A percentile compares a stretch with the other conserved stretches of the same genome.
These are phyloP conservation scores for Chloroclystis v-ata DNA, from an alignment of 2,888 invertebrate genomes.

Conservation along the genomic window DNA sequence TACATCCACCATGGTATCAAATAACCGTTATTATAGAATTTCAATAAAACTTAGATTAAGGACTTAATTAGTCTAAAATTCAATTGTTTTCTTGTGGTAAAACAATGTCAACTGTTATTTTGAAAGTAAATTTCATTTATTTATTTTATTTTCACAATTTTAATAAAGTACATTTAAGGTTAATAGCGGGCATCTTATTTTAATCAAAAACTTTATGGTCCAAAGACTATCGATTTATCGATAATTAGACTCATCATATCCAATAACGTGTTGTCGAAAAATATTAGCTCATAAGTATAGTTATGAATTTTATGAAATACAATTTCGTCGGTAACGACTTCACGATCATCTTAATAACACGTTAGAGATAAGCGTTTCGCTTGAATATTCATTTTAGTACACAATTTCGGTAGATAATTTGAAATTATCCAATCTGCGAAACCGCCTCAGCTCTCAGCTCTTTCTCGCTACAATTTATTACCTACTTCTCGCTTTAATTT, in stretches of 20 bases:
- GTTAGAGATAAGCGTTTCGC: constrained; percentile 67
- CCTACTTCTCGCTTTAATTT: constrained; percentile 54
- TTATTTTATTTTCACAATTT: neutral
- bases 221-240: constrained; percentile 15
- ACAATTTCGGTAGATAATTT: constrained; percentile 74
- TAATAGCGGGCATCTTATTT: neutral
- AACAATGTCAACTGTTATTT: too few relatives aligned
- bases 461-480: constrained; percentile 55
- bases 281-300: constrained; percentile 75
- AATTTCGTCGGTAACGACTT: constrained; percentile 73
- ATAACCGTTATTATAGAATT: too few relatives aligned
- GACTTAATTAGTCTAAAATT: too few relatives aligned
- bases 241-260: constrained; percentile 53
- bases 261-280: constrained; percentile 69
- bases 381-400: constrained; percentile 75
- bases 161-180: too few relatives aligned
- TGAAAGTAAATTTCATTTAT: too few relatives aligned
- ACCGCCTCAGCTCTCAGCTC: constrained; percentile 34
- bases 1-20: too few relatives aligned
- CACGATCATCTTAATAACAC: constrained; percentile 75
- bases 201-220: neutral
- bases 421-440: constrained; percentile 65
- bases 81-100: too few relatives aligned
- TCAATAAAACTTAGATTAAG: too few relatives aligned
- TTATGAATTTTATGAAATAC: constrained; percentile 75